These are phyloP conservation scores for Porites divaricata DNA, from an alignment of 92 coral and sea anemone genomes.

Conservation along the genomic window DNA sequence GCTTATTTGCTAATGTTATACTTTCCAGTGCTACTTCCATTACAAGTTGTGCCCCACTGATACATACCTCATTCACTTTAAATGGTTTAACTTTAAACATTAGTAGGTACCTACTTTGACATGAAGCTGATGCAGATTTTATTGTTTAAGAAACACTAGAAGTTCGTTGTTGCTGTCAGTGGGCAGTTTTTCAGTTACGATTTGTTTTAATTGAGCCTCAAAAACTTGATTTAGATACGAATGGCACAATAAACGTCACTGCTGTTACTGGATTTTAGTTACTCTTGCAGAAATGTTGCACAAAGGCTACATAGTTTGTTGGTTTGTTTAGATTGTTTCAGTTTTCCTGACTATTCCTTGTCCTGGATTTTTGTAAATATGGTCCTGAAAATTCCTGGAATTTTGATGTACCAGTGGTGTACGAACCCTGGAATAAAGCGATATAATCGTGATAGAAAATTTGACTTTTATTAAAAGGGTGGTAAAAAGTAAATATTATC, in stretches of 20 bases:
- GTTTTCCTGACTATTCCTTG: too few species aligned
- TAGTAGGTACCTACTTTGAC: too few species aligned
- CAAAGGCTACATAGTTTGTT: too few species aligned
- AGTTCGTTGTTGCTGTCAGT: too few species aligned
- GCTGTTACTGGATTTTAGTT: background rate
- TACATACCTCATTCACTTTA: too few species aligned
- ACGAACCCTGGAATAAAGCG: background rate
- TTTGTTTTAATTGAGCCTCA: slow-evolving; percentile 4
- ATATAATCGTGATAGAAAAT: too few species aligned
- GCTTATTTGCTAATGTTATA: slow-evolving; percentile 1
- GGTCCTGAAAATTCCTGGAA: slow-evolving; percentile 10
- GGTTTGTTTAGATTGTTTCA: too few species aligned
- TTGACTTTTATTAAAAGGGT: too few species aligned
- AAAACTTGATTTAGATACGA: slow-evolving; percentile 2
- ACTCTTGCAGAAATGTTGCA: slow-evolving; percentile 1
- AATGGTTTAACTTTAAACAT: too few species aligned
- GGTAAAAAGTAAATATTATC: too few species aligned
- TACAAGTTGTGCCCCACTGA: background rate
- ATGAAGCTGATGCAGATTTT: slow-evolving; percentile 8
- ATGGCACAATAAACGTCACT: background rate
- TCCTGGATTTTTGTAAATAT: slow-evolving; percentile 2
- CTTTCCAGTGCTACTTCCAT: slow-evolving; percentile 5
- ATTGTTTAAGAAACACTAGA: background rate
- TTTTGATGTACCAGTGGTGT: too few species aligned
- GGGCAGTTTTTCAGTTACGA: background rate